Conservation (phyloP, 37 sponge, comb jelly and placozoan species). For the Beroe ovata region DNA sequence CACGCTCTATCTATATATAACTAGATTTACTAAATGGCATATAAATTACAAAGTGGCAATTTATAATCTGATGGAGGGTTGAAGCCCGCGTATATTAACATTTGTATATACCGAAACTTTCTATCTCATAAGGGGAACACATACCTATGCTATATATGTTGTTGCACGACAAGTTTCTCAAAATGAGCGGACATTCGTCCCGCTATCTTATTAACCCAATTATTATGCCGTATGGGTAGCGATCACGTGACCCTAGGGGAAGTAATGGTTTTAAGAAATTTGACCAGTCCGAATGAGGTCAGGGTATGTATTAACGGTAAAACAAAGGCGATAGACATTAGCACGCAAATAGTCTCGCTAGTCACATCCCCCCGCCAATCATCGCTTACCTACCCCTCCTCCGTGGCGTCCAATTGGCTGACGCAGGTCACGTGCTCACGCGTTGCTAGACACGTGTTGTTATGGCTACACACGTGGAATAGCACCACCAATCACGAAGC, state of each 20-base stretch:
- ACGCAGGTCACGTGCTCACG: background rate
- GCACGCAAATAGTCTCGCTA: conserved; percentile 49
- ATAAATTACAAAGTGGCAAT: too few relatives aligned
- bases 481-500: conserved; percentile 26
- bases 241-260: conserved; percentile 4
- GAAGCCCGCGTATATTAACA: too few relatives aligned
- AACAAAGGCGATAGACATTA: conserved; percentile 60
- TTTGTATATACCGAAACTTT: too few relatives aligned
- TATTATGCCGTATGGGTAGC: conserved; percentile 44
- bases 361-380: background rate
- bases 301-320: conserved; percentile 51
- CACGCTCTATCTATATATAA: too few relatives aligned
- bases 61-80: too few relatives aligned
- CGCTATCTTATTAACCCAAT: conserved; percentile 59
- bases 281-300: conserved; percentile 5
- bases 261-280: conserved; percentile 64
- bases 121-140: too few relatives aligned
- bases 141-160: background rate
- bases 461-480: background rate
- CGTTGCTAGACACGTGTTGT: conserved; percentile 60
- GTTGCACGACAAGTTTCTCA: conserved; percentile 53
- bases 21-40: too few relatives aligned
- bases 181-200: conserved; percentile 57
- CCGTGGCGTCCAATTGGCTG: background rate
- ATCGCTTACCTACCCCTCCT: background rate